Conservation (phyloP, 2,113 vertebrate species). For the Spea multiplicata region DNA sequence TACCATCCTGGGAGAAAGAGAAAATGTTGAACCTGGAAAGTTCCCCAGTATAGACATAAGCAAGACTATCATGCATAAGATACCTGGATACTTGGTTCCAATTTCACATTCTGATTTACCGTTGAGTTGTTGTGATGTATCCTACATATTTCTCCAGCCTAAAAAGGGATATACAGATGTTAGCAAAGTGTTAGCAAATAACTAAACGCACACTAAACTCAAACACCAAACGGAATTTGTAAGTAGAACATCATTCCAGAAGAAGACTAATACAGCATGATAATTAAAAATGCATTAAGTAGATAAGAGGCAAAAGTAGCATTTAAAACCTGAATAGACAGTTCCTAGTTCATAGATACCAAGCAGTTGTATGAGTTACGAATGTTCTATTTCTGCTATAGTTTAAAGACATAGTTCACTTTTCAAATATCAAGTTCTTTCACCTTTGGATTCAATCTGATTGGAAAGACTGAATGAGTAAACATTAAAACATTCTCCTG, state of each 20-base stretch:
- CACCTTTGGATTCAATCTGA: too few species aligned
- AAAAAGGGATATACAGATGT: slow-evolving; percentile 39
- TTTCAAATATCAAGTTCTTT: too few species aligned
- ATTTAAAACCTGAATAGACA: too few species aligned
- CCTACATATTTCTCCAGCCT: slow-evolving; percentile 60
- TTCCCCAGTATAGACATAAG: too few species aligned
- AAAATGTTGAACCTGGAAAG: too few species aligned
- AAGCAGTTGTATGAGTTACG: too few species aligned
- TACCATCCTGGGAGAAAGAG: too few species aligned
- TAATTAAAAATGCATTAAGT: slow-evolving; percentile 9
- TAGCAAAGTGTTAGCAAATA: not conserved
- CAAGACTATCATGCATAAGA: not conserved
- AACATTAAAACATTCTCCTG: too few species aligned
- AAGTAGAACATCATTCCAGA: not conserved
- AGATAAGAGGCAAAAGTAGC: not conserved
- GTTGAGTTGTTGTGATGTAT: slow-evolving; percentile 53
- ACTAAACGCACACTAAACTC: not conserved
- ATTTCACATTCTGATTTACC: slow-evolving; percentile 44
- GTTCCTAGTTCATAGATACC: too few species aligned
- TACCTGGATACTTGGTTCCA: slow-evolving; percentile 62
- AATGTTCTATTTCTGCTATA: too few species aligned
- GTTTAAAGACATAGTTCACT: too few species aligned
- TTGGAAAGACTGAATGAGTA: too few species aligned
- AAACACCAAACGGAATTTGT: not conserved
- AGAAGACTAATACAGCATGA: not conserved